phyloP scores from a whole-genome alignment of 2,797 vertebrate species.

The Chanos chanos region DNA sequence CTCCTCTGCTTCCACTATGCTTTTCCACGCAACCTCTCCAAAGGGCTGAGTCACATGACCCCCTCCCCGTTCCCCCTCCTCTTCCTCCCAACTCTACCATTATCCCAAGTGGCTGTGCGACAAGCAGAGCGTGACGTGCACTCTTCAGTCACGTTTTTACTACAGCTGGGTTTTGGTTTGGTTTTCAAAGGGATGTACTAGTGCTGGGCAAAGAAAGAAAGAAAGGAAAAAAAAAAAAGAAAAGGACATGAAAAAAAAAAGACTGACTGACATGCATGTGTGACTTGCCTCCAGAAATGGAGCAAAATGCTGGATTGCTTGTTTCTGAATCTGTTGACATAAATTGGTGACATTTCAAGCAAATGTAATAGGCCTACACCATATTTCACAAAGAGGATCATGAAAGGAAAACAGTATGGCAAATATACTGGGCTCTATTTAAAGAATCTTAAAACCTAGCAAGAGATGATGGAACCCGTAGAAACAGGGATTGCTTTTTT shows the following conservation, averaged over 20 bases:
- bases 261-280: not conserved
- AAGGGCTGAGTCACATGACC: slow-evolving; percentile 69
- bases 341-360: no score
- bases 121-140: slow-evolving; percentile 43
- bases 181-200: slow-evolving; percentile 69
- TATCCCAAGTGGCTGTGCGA: slow-evolving; percentile 42
- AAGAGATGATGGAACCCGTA: no score
- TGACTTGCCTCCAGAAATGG: not conserved
- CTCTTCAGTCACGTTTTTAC: slow-evolving; percentile 34
- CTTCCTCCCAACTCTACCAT: slow-evolving; percentile 42
- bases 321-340: no score
- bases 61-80: slow-evolving; percentile 43
- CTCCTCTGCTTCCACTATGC: slow-evolving; percentile 58
- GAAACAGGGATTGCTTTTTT: no score
- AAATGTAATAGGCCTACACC: no score
- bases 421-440: no score
- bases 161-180: slow-evolving; percentile 52
- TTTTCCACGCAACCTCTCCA: slow-evolving; percentile 44
- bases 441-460: no score
- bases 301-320: no score
- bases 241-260: not conserved
- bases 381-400: no score
- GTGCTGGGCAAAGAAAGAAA: slow-evolving; percentile 57
- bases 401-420: no score
- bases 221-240: not conserved